phyloP scores from a whole-genome alignment of 2,888 invertebrate species.

The Mimachlamys varia region DNA sequence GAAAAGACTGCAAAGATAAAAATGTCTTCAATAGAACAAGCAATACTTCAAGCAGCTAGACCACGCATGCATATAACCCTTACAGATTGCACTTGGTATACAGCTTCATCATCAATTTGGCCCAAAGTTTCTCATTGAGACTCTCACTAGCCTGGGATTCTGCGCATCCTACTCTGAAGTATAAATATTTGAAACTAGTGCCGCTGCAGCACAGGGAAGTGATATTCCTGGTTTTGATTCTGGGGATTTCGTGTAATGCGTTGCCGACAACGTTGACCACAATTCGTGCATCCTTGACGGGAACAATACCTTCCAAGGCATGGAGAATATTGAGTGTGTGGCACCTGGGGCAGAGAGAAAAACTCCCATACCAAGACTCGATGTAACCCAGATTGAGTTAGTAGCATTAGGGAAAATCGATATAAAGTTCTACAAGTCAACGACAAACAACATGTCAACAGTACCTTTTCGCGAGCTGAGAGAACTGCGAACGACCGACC shows the following conservation, averaged over 20 bases:
- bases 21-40: slow-evolving; percentile 57
- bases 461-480: not conserved
- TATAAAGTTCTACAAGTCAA: slow-evolving; percentile 47
- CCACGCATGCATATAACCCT: slow-evolving; percentile 54
- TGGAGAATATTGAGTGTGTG: slow-evolving; percentile 63
- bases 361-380: slow-evolving; percentile 43
- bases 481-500: not conserved
- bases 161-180: slow-evolving; percentile 57
- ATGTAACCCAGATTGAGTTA: slow-evolving; percentile 46
- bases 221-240: slow-evolving; percentile 44
- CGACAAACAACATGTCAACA: not conserved
- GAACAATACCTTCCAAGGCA: slow-evolving; percentile 64
- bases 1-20: slow-evolving; percentile 51
- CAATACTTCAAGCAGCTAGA: slow-evolving; percentile 56
- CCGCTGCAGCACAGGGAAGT: slow-evolving; percentile 51
- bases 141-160: slow-evolving; percentile 57
- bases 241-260: slow-evolving; percentile 54
- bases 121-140: slow-evolving; percentile 61
- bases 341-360: slow-evolving; percentile 52
- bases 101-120: slow-evolving; percentile 59
- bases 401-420: slow-evolving; percentile 45
- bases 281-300: slow-evolving; percentile 63
- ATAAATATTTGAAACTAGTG: slow-evolving; percentile 53
- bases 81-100: slow-evolving; percentile 59
- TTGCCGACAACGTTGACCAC: slow-evolving; percentile 69